Percentiles rank a stretch among this genome's conserved stretches.
Conservation (phyloP, 1,140 invertebrate genomes). For the Zaprionus inermis region DNA sequence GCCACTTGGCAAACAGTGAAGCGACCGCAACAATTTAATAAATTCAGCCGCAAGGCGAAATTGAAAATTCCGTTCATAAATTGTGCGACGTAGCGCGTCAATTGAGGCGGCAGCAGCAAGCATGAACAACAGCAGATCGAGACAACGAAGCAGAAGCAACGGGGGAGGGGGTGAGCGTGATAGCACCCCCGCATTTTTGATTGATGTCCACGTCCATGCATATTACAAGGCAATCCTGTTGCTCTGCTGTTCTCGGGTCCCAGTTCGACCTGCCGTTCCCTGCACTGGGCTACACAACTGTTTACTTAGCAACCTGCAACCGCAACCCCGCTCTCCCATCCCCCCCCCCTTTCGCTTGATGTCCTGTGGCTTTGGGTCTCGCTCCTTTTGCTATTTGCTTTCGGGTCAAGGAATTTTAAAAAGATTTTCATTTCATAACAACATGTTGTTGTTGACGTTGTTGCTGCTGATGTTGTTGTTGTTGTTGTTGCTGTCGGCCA, state of each 20-base stretch:
- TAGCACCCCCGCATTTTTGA: slow-evolving; percentile 57
- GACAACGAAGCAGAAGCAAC: slow-evolving; percentile 12
- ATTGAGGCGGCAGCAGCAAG: slow-evolving; percentile 15
- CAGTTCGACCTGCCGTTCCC: not conserved
- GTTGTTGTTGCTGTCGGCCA: slow-evolving; percentile 44
- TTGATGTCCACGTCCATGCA: slow-evolving; percentile 71
- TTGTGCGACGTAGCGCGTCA: slow-evolving; percentile 32
- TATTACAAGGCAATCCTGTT: slow-evolving; percentile 39
- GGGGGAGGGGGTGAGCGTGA: not conserved
- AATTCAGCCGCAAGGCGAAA: slow-evolving; percentile 71
- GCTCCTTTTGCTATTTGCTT: slow-evolving; percentile 61
- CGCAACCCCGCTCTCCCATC: not conserved
- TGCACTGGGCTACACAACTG: slow-evolving; percentile 13
- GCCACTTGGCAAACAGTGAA: slow-evolving; percentile 48
- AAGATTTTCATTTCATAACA: slow-evolving; percentile 76
- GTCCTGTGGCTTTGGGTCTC: slow-evolving; percentile 1
- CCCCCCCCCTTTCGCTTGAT: slow-evolving; percentile 11
- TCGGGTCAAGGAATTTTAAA: slow-evolving; percentile 73
- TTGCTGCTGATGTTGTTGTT: slow-evolving; percentile 30
- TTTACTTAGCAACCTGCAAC: slow-evolving; percentile 60
- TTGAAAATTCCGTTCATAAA: slow-evolving; percentile 70
- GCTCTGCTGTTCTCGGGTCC: not conserved
- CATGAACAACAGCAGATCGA: no score
- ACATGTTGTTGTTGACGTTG: slow-evolving; percentile 50
- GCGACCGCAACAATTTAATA: slow-evolving; percentile 75